Evolutionary conservation across 2,888 invertebrate genomes (phyloP).

Genomic region (Hydropsyche betteni): DNA sequence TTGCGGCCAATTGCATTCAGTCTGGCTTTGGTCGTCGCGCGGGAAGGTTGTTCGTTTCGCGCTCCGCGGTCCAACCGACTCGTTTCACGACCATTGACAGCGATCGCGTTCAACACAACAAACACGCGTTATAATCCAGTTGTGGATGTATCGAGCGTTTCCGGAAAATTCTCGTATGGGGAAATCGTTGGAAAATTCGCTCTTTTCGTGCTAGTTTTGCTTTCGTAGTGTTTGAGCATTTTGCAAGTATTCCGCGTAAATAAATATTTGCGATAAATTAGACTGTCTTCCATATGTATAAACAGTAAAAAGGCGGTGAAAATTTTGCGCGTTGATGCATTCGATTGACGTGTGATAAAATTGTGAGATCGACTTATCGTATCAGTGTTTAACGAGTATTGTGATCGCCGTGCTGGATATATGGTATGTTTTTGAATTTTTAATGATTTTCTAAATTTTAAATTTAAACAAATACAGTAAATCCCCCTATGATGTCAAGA

Average conservation of each 20-base stretch:
- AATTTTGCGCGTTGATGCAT: neutral
- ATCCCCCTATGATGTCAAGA: too few relatives aligned
- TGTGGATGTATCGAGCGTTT: neutral
- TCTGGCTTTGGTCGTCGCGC: neutral
- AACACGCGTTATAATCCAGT: neutral
- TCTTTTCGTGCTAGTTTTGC: neutral
- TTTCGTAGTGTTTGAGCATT: neutral
- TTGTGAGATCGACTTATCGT: neutral
- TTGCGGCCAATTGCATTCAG: neutral
- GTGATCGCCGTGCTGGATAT: neutral
- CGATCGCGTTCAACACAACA: neutral
- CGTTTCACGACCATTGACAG: neutral
- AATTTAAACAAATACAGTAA: too few relatives aligned
- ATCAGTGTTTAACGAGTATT: neutral
- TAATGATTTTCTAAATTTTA: too few relatives aligned
- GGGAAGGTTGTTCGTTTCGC: neutral
- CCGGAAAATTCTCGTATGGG: neutral
- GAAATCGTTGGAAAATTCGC: neutral
- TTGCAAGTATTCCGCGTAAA: conserved; percentile 2
- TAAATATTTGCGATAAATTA: neutral
- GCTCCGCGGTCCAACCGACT: neutral
- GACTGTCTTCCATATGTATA: conserved; percentile 7
- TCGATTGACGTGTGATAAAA: neutral
- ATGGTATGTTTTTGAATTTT: too few relatives aligned
- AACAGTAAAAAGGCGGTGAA: neutral